Evolutionary conservation across 2,113 vertebrate species (phyloP).

Genomic region (Halcyon malimbica): DNA sequence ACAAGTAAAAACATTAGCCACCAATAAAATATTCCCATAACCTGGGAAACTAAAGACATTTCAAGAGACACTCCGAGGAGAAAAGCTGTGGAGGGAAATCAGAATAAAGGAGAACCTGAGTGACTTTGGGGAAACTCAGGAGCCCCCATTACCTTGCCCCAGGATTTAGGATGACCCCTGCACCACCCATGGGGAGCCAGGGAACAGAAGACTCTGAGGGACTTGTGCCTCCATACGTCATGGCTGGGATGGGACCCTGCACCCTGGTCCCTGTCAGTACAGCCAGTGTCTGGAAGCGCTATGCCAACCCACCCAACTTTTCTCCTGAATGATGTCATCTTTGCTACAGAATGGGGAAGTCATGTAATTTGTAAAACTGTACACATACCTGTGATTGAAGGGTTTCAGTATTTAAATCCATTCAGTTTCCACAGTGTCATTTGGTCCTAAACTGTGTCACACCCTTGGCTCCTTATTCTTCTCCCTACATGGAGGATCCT

Average conservation of each 20-base stretch:
- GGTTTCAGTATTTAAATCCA: background rate
- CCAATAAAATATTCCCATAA: background rate
- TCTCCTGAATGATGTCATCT: background rate
- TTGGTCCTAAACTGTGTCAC: background rate
- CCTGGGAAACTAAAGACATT: background rate
- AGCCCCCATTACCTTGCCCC: accelerated
- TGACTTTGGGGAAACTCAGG: accelerated
- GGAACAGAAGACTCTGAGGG: background rate
- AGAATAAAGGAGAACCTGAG: background rate
- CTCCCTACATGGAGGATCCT: background rate
- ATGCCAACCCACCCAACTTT: background rate
- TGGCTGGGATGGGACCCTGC: background rate
- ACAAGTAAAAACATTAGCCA: background rate
- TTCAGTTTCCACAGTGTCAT: background rate
- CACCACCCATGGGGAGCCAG: background rate
- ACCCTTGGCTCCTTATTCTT: background rate
- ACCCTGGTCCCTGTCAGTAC: no score
- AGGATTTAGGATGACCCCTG: background rate
- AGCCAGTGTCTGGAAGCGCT: accelerated
- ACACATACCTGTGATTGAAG: background rate
- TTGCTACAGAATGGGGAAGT: background rate
- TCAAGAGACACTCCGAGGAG: background rate
- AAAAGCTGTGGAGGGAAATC: background rate
- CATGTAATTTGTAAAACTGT: background rate
- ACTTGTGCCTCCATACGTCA: background rate